These are phyloP conservation scores for Drosophila acutilabella DNA, from an alignment of 2,888 invertebrate genomes.

Conservation along the genomic window DNA sequence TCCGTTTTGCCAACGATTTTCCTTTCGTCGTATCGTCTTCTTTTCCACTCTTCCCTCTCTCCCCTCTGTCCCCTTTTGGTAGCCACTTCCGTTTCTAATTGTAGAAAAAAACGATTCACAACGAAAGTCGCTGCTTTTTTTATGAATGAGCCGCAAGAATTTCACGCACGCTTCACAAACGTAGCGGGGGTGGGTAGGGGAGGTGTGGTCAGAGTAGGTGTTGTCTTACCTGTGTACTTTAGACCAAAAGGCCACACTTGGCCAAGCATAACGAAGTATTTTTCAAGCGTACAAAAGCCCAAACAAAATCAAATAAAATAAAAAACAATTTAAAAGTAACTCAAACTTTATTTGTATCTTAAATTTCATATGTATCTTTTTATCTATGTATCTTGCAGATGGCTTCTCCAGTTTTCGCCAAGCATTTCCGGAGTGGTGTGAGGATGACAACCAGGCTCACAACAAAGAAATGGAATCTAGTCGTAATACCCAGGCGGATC, in stretches of 20 bases:
- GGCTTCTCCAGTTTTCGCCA: slow-evolving; percentile 94
- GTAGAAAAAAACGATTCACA: slow-evolving; percentile 36
- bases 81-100: slow-evolving; percentile 78
- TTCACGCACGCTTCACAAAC: slow-evolving; percentile 73
- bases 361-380: slow-evolving; percentile 32
- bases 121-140: slow-evolving; percentile 40
- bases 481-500: slow-evolving; percentile 86
- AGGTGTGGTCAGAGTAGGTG: slow-evolving; percentile 46
- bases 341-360: slow-evolving; percentile 25
- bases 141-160: slow-evolving; percentile 74
- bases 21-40: slow-evolving; percentile 3
- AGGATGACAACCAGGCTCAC: slow-evolving; percentile 89
- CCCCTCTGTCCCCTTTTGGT: slow-evolving; percentile 49
- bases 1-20: slow-evolving; percentile 60
- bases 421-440: slow-evolving; percentile 96
- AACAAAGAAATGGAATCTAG: slow-evolving; percentile 88
- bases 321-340: slow-evolving; percentile 41
- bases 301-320: slow-evolving; percentile 21
- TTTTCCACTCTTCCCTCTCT: neutral
- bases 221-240: slow-evolving; percentile 63
- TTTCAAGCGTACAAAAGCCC: slow-evolving; percentile 62
- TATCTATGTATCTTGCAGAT: slow-evolving; percentile 87
- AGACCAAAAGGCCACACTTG: slow-evolving; percentile 71
- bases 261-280: slow-evolving; percentile 78
- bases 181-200: neutral